Evolutionary conservation across 2,797 vertebrate species (phyloP).

Genomic region (Saxicola maurus): DNA sequence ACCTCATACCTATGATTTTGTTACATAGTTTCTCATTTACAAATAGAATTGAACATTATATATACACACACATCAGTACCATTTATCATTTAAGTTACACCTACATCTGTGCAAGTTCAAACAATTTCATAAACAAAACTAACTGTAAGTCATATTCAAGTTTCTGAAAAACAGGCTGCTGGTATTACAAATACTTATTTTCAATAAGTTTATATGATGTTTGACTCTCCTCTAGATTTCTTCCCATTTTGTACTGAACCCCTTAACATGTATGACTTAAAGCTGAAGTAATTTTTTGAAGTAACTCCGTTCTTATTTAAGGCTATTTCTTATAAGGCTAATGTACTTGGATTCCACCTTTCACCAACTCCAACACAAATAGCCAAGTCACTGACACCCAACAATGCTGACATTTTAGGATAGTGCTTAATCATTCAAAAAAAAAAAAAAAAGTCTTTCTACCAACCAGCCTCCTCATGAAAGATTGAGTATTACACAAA

Average conservation of each 20-base stretch:
- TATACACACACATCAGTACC: constrained; percentile 83
- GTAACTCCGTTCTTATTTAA: constrained; percentile 57
- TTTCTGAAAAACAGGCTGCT: constrained; percentile 81
- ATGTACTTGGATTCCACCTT: constrained; percentile 38
- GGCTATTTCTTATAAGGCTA: constrained; percentile 70
- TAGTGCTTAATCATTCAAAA: not conserved
- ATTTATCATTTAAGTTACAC: constrained; percentile 82
- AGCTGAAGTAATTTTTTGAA: constrained; percentile 38
- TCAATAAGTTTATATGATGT: constrained; percentile 64
- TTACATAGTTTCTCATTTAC: constrained; percentile 79
- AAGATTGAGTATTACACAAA: constrained; percentile 7
- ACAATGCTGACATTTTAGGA: constrained; percentile 12
- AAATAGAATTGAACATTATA: constrained; percentile 78
- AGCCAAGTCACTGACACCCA: constrained; percentile 27
- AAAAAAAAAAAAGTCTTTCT: not conserved
- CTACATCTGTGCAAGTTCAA: constrained; percentile 85
- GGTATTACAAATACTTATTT: constrained; percentile 76
- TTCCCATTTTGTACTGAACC: constrained; percentile 19
- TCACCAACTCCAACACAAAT: constrained; percentile 24
- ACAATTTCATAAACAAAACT: constrained; percentile 81
- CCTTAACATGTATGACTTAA: constrained; percentile 41
- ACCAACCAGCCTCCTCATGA: not conserved
- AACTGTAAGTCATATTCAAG: constrained; percentile 81
- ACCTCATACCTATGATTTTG: constrained; percentile 75
- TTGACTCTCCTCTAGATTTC: constrained; percentile 37